Evolutionary conservation across 2,888 invertebrate genomes (phyloP).

Genomic region (Apodemia duryi): DNA sequence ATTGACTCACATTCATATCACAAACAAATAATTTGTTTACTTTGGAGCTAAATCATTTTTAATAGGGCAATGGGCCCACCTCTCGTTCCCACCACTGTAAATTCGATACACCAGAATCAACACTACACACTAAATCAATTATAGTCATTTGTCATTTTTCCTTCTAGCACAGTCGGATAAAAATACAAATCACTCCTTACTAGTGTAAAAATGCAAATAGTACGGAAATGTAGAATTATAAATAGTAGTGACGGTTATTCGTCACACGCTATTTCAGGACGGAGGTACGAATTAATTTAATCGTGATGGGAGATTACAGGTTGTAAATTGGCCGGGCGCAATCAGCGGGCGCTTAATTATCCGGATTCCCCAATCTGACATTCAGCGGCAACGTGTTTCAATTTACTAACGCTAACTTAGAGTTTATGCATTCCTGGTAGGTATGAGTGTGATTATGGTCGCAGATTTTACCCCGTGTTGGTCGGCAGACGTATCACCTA

Average conservation of each 20-base stretch:
- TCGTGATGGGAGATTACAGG: constrained; percentile 13
- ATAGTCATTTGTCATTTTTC: no score
- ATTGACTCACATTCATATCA: no score
- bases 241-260: background rate
- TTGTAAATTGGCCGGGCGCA: constrained; percentile 13
- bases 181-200: no score
- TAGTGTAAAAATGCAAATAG: background rate
- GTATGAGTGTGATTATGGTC: background rate
- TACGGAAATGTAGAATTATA: background rate
- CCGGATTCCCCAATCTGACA: constrained; percentile 11
- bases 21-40: no score
- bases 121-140: no score
- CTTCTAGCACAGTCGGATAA: no score
- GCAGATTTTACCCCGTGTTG: background rate
- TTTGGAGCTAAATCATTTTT: no score
- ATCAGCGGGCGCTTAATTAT: constrained; percentile 13
- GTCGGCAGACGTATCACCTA: no score
- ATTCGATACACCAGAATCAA: no score
- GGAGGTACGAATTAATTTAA: constrained; percentile 9
- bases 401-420: background rate
- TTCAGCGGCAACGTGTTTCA: background rate
- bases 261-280: constrained; percentile 4
- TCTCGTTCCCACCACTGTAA: no score
- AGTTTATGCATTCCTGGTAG: background rate
- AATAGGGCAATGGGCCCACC: no score